Conservation (phyloP, 2,888 invertebrate species). For the Catocala nupta region DNA sequence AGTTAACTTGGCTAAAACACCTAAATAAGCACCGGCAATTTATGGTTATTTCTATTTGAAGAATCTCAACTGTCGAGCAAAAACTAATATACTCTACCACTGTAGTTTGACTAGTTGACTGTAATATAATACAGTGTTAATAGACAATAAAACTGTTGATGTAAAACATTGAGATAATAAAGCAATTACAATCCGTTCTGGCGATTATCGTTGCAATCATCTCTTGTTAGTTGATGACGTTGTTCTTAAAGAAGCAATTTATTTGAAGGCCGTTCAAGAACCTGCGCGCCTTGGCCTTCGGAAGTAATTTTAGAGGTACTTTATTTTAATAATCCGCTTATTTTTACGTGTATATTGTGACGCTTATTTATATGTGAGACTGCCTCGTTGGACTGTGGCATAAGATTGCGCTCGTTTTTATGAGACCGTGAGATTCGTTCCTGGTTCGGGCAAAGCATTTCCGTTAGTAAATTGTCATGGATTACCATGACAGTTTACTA, state of each 20-base stretch:
- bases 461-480: no score
- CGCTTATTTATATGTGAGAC: no score
- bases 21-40: background rate
- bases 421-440: no score
- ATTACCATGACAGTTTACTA: no score
- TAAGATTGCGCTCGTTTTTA: no score
- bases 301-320: conserved; percentile 11
- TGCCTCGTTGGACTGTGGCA: no score
- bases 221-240: conserved; percentile 24
- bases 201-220: conserved; percentile 29
- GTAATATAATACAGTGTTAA: conserved; percentile 32
- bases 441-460: no score
- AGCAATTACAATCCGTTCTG: conserved; percentile 45
- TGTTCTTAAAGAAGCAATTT: conserved; percentile 29
- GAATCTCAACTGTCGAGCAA: no score
- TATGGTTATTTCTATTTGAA: no score
- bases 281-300: background rate
- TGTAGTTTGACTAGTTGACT: conserved; percentile 23
- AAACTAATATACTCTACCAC: background rate
- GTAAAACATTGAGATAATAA: conserved; percentile 39
- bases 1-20: no score
- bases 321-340: conserved; percentile 10
- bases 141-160: conserved; percentile 36
- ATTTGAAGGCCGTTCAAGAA: conserved; percentile 18
- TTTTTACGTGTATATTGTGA: conserved; percentile 6